Percentiles rank a stretch among this genome's conserved stretches.
These are phyloP conservation scores for Hirtodrosophila duncani DNA, from an alignment of 2,888 invertebrate species.

Conservation along the genomic window DNA sequence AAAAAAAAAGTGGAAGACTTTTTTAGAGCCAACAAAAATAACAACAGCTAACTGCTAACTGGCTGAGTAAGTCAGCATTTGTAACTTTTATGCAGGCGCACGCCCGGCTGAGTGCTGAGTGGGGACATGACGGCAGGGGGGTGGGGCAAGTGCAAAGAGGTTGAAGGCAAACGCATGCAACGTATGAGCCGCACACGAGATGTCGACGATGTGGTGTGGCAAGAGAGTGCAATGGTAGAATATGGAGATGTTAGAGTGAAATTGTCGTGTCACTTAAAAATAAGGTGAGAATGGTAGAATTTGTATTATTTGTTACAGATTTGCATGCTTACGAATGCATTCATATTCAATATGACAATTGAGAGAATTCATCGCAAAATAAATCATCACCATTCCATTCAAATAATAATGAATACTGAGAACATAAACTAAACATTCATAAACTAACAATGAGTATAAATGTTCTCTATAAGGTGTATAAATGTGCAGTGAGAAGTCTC, in stretches of 20 bases:
- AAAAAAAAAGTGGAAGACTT: constrained; percentile 49
- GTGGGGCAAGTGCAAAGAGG: background rate
- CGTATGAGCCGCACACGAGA: constrained; percentile 21
- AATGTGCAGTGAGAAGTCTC: too few relatives aligned
- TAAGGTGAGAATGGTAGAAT: too few relatives aligned
- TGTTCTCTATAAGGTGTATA: too few relatives aligned
- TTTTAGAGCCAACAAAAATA: constrained; percentile 24
- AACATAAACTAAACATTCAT: too few relatives aligned
- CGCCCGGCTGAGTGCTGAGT: constrained; percentile 31
- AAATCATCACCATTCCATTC: too few relatives aligned
- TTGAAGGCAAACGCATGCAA: constrained; percentile 34
- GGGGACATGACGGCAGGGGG: constrained; percentile 1
- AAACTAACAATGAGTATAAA: too few relatives aligned
- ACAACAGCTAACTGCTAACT: constrained; percentile 31
- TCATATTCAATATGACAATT: too few relatives aligned
- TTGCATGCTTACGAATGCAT: too few relatives aligned
- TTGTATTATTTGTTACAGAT: too few relatives aligned
- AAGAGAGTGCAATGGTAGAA: background rate
- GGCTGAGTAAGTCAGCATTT: constrained; percentile 64
- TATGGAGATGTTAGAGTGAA: background rate
- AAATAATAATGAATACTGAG: too few relatives aligned
- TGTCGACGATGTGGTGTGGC: background rate
- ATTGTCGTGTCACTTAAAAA: background rate
- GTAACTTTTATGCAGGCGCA: constrained; percentile 64
- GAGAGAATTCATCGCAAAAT: too few relatives aligned